Base-by-base conservation (phyloP, 2,113 vertebrate genomes). In the Pseudopipra pipra region DNA sequence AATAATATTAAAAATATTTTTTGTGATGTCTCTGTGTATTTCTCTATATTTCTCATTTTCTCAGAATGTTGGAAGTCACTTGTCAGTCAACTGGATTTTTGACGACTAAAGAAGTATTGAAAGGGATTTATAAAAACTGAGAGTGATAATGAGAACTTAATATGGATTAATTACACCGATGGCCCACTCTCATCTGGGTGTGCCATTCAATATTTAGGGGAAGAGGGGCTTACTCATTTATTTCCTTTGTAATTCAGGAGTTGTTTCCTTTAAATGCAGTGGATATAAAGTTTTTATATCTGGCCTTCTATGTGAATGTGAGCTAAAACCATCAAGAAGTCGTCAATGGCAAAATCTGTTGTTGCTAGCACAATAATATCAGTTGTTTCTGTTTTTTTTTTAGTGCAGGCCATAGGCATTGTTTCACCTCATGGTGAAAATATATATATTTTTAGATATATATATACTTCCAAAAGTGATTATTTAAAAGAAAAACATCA, bases 321-420 rank as follows among this genome's bases (percentile, higher is more conserved):
- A 47, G 3, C 37, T 33, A 55, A 80, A 93, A 70, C 5, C 2
- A 47, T 70, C 14, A 41, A 63, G 39, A 59, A 91, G 9, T 2
- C 8, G 5, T 80, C 23, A 79, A 2, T 20, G 19, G 7, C 11
- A 85, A 78, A 89, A 56, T 16, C 6, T n/a, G 3, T 44, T 46
- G 3, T 33, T 62, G 9, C 7, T 59, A 30, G 14, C 11, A 27
- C 9, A 47, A 24, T 15, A 41, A 8, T 39, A 47, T 20, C 19
- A n/a, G 8, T 17, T 52, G 12, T 37, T 87, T 11, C 39, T 56
- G 14, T 3, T 12, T 56, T 24, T 28, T 49, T 81, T 63, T 56
- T 31, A n/a, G 58, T 12, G 28, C 6, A 73, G 24, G 46, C 4
- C 3, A 39, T 5, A 63, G 12, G 24, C 1, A 0, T 16, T 31